phyloP scores from a whole-genome alignment of 2,888 invertebrate species.

The Parochlus steinenii region DNA sequence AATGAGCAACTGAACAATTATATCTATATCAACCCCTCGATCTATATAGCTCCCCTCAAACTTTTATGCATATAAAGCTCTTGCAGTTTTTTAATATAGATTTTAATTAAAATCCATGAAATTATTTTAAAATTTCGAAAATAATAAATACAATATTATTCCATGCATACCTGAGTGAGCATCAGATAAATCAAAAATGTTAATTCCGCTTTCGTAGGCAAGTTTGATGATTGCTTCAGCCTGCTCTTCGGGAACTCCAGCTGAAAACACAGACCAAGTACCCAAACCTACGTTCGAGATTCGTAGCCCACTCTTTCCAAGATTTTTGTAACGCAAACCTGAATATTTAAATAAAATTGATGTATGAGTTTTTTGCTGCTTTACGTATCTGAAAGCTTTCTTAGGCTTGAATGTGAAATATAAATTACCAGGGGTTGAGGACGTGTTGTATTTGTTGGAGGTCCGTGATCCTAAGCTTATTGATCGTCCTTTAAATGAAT shows the following conservation, averaged over 20 bases:
- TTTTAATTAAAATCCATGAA: neutral
- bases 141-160: constrained; percentile 37
- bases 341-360: neutral
- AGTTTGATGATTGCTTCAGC: constrained; percentile 84
- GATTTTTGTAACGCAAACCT: constrained; percentile 75
- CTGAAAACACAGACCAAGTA: constrained; percentile 80
- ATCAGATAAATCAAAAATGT: constrained; percentile 90
- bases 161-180: constrained; percentile 73
- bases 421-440: constrained; percentile 42
- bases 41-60: no score
- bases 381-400: neutral
- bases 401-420: neutral
- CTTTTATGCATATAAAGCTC: no score
- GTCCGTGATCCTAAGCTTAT: constrained; percentile 32
- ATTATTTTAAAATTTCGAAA: neutral
- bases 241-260: constrained; percentile 58
- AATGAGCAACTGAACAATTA: no score
- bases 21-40: no score
- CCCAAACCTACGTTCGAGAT: constrained; percentile 91
- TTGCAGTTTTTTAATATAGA: no score
- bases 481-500: constrained; percentile 24
- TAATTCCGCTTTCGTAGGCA: constrained; percentile 91
- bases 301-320: constrained; percentile 87
- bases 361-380: neutral
- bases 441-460: constrained; percentile 21